Evolutionary conservation across 2,113 vertebrate genomes (phyloP), one percentile per base, ranked within the genome.

Genomic region (Apteryx owenii): DNA sequence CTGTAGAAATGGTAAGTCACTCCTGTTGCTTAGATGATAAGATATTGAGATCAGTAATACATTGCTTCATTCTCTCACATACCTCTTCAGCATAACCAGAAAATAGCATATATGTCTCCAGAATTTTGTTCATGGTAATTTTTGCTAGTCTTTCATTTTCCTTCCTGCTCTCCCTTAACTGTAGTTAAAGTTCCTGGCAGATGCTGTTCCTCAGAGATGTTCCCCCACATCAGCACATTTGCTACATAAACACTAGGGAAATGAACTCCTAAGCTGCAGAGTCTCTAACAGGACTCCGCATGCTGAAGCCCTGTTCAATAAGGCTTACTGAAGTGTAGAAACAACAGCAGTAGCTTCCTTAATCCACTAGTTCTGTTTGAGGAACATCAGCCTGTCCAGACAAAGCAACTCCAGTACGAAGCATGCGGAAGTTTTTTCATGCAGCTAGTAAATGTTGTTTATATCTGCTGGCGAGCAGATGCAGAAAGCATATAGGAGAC

Each of bases 1-100:
- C 99, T 5, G 99, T 99, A 88, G 99, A 99, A 96, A 99, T 99
- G 98, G 99, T 99, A 96, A 98, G 97, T 61, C 28, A 42, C 50
- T 85, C 38, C 61, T 85, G 26, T 62, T 26, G 38, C 60, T 60
- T 65, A 19, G 58, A 14, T 2, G 10, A 1, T 1, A 60, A 42
- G 40, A 46, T 13, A 21, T 7, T 3, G 51, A 62, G 58, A 22
- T 62, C 1, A 61, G 46, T 28, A 68, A 10, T 60, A 40, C 22
- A 5, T 62, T 17, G 22, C 66, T 88, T 60, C 58, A 25, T 77
- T 71, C 29, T 81, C 53, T 72, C 71, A 7, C 28, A 9, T 12
- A 14, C 8, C 33, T 62, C 38, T 53, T 48, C 51, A 46, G 4
- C 53, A 12, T 20, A 54, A 68, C 23, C 69, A 53, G 69, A 75